Conservation (phyloP, 1,140 invertebrate genomes). For the Heliconius eleuchia region DNA sequence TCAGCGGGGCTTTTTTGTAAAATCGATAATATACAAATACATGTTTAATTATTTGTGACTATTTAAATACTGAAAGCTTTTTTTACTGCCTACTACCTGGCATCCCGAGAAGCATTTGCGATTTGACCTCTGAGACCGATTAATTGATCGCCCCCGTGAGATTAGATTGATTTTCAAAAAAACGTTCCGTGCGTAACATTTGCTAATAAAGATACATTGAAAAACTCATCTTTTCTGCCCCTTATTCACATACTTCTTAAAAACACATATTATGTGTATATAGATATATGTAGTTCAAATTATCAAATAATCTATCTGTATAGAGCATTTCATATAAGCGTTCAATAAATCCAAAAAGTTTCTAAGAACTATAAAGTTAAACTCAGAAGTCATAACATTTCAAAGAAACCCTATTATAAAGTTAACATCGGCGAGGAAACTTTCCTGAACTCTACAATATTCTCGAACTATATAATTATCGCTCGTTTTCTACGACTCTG, state of each 20-base stretch:
- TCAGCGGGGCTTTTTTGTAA: too few species aligned
- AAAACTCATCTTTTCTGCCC: too few species aligned
- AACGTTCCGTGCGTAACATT: too few species aligned
- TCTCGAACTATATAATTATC: constrained; percentile 1
- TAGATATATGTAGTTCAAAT: too few species aligned
- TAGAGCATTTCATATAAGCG: background rate
- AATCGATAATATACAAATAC: too few species aligned
- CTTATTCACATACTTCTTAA: too few species aligned
- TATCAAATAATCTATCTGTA: too few species aligned
- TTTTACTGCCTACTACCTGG: background rate
- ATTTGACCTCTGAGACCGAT: background rate
- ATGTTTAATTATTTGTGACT: too few species aligned
- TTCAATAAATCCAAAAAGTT: background rate
- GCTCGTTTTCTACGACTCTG: background rate
- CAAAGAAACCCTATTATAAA: constrained; percentile 1
- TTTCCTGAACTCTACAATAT: background rate
- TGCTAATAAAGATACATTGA: too few species aligned
- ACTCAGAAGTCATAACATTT: background rate
- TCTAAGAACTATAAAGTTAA: background rate
- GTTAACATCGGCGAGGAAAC: constrained; percentile 3
- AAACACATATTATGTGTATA: too few species aligned
- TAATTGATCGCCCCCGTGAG: background rate
- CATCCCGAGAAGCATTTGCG: background rate
- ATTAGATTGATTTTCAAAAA: background rate
- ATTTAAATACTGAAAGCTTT: too few species aligned